These are phyloP conservation scores for Myiotriccus ornatus DNA, from an alignment of 2,797 vertebrate genomes.

Conservation along the genomic window DNA sequence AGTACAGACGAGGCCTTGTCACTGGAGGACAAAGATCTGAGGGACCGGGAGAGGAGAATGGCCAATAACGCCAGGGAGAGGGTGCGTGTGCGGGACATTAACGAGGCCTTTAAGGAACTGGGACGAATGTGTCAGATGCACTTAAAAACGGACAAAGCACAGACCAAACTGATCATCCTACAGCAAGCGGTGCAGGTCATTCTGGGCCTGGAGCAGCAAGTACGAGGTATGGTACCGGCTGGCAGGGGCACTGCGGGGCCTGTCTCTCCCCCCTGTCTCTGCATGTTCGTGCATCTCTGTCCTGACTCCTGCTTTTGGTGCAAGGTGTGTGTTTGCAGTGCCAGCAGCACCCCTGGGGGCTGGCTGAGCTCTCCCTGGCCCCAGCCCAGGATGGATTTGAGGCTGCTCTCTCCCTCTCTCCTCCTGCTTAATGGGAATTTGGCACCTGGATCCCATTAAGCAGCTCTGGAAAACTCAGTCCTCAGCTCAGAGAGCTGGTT, in stretches of 20 bases:
- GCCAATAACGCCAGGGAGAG: conserved; percentile 98
- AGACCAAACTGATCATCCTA: conserved; percentile 99
- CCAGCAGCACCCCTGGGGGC: neutral
- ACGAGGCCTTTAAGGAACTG: conserved; percentile 99
- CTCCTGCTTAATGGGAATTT: neutral
- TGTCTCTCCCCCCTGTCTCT: neutral
- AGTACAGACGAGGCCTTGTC: conserved; percentile 92
- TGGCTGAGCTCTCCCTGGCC: neutral
- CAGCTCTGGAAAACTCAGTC: neutral
- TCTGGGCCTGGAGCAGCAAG: conserved; percentile 98
- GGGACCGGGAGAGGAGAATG: conserved; percentile 93
- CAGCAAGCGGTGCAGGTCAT: conserved; percentile 99
- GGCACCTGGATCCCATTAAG: neutral
- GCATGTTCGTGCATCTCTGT: neutral
- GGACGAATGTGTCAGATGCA: conserved; percentile 98
- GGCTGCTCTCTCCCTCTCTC: neutral
- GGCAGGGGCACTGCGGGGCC: conserved; percentile 37
- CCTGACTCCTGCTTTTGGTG: neutral
- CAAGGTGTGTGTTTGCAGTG: neutral
- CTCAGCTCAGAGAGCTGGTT: neutral
- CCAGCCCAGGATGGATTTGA: rapidly evolving
- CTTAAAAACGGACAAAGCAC: conserved; percentile 98
- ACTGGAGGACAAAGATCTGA: conserved; percentile 97
- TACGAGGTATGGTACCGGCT: conserved; percentile 93
- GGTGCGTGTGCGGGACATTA: conserved; percentile 98